Evolutionary conservation across 2,888 invertebrate species (phyloP), one percentile per base, ranked within the genome.

Genomic region (Tinea pellionella): DNA sequence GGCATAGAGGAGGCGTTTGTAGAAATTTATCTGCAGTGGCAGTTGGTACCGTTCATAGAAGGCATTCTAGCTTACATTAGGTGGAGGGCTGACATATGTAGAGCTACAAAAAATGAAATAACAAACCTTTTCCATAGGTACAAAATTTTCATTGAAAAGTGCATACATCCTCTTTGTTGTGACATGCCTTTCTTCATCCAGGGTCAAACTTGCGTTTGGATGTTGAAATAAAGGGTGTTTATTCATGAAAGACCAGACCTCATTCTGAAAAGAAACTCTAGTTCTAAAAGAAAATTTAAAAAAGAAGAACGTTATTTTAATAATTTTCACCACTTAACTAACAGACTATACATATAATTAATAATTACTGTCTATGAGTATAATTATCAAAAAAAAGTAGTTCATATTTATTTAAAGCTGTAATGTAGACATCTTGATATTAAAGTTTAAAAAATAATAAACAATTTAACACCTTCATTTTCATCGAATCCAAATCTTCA

Each of bases 181-280:
- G 60, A 89, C 67, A 29, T 88, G 87, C 11, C 92, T 80, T 65
- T 86, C 87, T 62, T 89, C 89, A 72, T 89, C 94, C 68, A 88
- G 73, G 59, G 77, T 82, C 0, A 80, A 78, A 0, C 89, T 85
- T 47, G 85, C 83, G 90, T 88, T 96, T 89, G 64, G 91, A 90
- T 64, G 96, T 91, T 84, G 95, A 91, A 86, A 96, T 89, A 85
- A 91, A 87, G 63, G 96, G 92, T 60, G 93, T 89, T 73, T 93
- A 88, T 68, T 95, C 88, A 70, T 96, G 76, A 85, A 96, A 90
- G 71, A 91, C 80, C 82, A 88, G 47, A 87, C 73, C 53, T 77
- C 73, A 72, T 85, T 67, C 88, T 87, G 65, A 69, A 69, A 62
- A 47, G 18, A 60, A 53, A 59, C 6, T 24, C 2, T 24, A 6